Percentiles rank a stretch among this genome's conserved stretches.
Conservation (phyloP, 2,113 vertebrate genomes). For the Bubo bubo region DNA sequence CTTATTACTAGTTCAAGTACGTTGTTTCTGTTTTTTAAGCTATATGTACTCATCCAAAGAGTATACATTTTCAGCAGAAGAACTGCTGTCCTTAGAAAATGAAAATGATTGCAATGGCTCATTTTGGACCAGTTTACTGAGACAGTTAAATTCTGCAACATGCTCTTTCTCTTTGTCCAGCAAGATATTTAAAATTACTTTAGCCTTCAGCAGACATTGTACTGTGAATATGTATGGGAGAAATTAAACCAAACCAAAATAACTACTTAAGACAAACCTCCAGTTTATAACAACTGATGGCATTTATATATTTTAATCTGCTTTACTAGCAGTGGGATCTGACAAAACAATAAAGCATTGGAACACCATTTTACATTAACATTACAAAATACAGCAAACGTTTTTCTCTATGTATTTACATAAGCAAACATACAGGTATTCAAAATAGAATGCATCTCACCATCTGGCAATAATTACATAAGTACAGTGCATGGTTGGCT, state of each 20-base stretch:
- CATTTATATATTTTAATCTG: conserved; percentile 65
- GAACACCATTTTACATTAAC: conserved; percentile 68
- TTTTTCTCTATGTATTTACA: conserved; percentile 65
- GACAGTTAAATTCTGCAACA: not conserved
- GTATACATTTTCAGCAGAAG: not conserved
- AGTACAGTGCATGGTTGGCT: conserved; percentile 52
- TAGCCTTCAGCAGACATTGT: not conserved
- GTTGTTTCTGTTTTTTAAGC: not conserved
- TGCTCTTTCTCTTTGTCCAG: not conserved
- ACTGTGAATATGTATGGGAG: not conserved
- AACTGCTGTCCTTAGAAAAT: not conserved
- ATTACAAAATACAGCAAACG: conserved; percentile 59
- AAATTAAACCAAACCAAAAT: conserved; percentile 5
- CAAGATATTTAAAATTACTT: not conserved
- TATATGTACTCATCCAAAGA: not conserved
- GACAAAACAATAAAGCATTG: conserved; percentile 54
- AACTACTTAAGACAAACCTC: conserved; percentile 38
- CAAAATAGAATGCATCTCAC: conserved; percentile 72
- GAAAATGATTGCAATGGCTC: not conserved
- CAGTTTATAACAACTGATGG: conserved; percentile 58
- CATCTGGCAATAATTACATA: conserved; percentile 43
- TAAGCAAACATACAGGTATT: conserved; percentile 56
- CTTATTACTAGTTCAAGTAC: not conserved
- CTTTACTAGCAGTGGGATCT: conserved; percentile 55
- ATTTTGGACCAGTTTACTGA: not conserved